Conservation (phyloP, 2,113 vertebrate genomes). For the Halcyon malimbica region DNA sequence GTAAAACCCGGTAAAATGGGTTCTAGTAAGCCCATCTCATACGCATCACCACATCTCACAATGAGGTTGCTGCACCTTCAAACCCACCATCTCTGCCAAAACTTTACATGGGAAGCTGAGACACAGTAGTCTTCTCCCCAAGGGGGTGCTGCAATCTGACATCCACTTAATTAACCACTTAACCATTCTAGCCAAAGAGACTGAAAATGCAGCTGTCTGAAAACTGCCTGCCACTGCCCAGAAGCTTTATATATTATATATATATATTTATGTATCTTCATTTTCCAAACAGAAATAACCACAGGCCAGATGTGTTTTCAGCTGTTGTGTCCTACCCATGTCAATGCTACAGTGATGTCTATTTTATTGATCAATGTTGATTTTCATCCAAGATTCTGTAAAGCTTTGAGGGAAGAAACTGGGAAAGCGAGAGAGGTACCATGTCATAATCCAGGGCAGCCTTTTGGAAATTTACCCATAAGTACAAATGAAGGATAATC, state of each 20-base stretch:
- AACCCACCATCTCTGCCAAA: constrained; percentile 13
- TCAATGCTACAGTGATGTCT: not conserved
- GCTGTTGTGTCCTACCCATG: not conserved
- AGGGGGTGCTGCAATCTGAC: constrained; percentile 1
- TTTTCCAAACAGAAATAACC: constrained; percentile 48
- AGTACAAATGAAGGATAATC: not conserved
- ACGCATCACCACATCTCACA: not conserved
- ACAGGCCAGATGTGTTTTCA: not conserved
- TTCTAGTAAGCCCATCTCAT: not conserved
- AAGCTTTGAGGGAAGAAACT: not conserved
- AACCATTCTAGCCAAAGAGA: constrained; percentile 32
- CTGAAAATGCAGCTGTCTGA: constrained; percentile 32
- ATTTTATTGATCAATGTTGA: not conserved
- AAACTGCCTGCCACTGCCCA: constrained; percentile 1
- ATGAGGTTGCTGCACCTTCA: not conserved
- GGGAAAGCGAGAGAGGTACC: not conserved
- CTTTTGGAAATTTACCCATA: not conserved
- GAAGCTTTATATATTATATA: not conserved
- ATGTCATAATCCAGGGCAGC: not conserved
- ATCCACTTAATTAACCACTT: constrained; percentile 68
- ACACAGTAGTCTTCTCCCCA: not conserved
- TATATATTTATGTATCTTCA: constrained; percentile 11
- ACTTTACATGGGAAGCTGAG: constrained; percentile 8
- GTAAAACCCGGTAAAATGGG: constrained; percentile 9
- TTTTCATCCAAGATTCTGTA: not conserved